A percentile compares a stretch with the other conserved stretches of the same genome.
These are phyloP conservation scores for Periophthalmus modestus DNA, from an alignment of 2,113 vertebrate genomes.

Conservation along the genomic window DNA sequence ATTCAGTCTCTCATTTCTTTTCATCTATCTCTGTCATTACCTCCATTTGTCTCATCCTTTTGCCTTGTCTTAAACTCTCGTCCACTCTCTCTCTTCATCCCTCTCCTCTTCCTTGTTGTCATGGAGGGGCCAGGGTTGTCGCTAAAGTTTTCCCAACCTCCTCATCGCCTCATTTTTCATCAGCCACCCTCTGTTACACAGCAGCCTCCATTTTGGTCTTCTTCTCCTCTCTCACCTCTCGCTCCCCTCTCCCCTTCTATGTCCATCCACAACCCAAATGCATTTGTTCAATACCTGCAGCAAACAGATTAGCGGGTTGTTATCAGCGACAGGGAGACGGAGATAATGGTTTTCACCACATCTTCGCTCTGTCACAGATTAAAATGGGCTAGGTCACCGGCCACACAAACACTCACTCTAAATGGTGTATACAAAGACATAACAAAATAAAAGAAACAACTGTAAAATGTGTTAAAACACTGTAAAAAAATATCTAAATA, in stretches of 20 bases:
- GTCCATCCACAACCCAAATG: slow-evolving; percentile 82
- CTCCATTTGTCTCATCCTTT: slow-evolving; percentile 54
- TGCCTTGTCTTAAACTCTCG: slow-evolving; percentile 47
- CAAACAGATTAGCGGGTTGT: slow-evolving; percentile 93
- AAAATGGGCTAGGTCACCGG: slow-evolving; percentile 81
- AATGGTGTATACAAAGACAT: neutral
- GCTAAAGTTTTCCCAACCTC: slow-evolving; percentile 71
- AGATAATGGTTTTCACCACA: slow-evolving; percentile 97
- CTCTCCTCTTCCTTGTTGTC: slow-evolving; percentile 52
- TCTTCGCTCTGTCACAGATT: slow-evolving; percentile 93
- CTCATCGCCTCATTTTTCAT: slow-evolving; percentile 77
- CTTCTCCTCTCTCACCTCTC: slow-evolving; percentile 52
- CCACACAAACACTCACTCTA: slow-evolving; percentile 38
- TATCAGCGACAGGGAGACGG: slow-evolving; percentile 89
- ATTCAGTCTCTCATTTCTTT: slow-evolving; percentile 59
- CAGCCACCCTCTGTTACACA: slow-evolving; percentile 39
- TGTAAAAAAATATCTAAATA: neutral
- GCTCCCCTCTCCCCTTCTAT: slow-evolving; percentile 45
- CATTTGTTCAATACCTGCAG: slow-evolving; percentile 91
- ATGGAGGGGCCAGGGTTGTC: slow-evolving; percentile 54
- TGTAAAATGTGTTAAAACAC: neutral
- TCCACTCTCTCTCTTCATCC: slow-evolving; percentile 47
- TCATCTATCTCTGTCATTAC: slow-evolving; percentile 67
- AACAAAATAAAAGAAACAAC: neutral
- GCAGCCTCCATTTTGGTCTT: slow-evolving; percentile 47